Conservation (phyloP, 1,140 invertebrate species). For the Drosophila takahashii region DNA sequence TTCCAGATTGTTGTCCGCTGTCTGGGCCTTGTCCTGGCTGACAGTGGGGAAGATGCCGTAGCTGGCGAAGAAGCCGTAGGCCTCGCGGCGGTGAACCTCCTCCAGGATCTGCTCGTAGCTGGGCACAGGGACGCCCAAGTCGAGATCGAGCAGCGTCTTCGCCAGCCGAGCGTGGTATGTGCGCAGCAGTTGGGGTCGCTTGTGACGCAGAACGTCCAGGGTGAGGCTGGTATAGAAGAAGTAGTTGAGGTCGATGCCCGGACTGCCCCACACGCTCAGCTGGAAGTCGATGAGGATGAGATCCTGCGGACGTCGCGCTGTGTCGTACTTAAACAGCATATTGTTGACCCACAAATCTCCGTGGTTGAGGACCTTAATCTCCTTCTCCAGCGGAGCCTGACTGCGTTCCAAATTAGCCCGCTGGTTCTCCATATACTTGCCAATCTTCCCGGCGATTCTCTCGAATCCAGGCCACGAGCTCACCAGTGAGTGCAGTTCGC, state of each 20-base stretch:
- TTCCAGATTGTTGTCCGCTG: slow-evolving; percentile 69
- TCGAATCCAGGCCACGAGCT: slow-evolving; percentile 84
- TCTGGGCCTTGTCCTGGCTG: slow-evolving; percentile 69
- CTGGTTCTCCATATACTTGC: slow-evolving; percentile 59
- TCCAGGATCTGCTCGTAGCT: slow-evolving; percentile 82
- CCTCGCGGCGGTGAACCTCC: slow-evolving; percentile 70
- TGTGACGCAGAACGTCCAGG: slow-evolving; percentile 70
- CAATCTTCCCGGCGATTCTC: slow-evolving; percentile 77
- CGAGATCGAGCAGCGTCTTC: slow-evolving; percentile 70
- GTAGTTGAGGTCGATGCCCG: slow-evolving; percentile 81
- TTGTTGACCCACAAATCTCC: slow-evolving; percentile 89
- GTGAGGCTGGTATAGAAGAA: slow-evolving; percentile 77
- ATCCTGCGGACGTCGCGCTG: slow-evolving; percentile 30
- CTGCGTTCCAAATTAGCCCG: slow-evolving; percentile 47
- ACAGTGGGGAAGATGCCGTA: slow-evolving; percentile 73
- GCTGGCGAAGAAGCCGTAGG: slow-evolving; percentile 73
- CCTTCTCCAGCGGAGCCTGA: slow-evolving; percentile 47
- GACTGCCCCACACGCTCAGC: slow-evolving; percentile 70
- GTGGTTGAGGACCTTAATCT: slow-evolving; percentile 87
- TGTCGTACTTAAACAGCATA: slow-evolving; percentile 87
- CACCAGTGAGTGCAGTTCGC: slow-evolving; percentile 60
- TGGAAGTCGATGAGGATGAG: slow-evolving; percentile 76
- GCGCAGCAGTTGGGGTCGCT: slow-evolving; percentile 77
- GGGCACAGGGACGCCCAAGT: slow-evolving; percentile 56
- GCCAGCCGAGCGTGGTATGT: slow-evolving; percentile 70